These are phyloP conservation scores for Semotilus atromaculatus DNA, from an alignment of 2,797 vertebrate genomes.

Conservation along the genomic window DNA sequence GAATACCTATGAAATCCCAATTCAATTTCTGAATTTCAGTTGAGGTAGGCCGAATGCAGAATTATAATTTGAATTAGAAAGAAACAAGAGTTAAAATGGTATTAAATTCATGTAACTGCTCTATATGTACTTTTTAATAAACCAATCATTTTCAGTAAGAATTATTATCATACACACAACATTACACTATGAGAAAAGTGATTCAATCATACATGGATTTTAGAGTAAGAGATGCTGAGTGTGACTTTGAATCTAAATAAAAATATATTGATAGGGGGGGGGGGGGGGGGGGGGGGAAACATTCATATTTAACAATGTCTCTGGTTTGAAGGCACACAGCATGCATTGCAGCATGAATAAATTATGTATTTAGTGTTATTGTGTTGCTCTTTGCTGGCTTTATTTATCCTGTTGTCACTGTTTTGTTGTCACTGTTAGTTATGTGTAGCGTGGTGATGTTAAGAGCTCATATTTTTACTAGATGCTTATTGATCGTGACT, in stretches of 20 bases:
- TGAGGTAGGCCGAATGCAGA: neutral
- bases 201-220: neutral
- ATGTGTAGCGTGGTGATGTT: neutral
- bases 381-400: neutral
- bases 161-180: neutral
- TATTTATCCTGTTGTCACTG: neutral
- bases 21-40: neutral
- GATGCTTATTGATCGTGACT: neutral
- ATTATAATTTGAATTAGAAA: neutral
- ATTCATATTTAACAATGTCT: neutral
- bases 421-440: neutral
- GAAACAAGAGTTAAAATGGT: neutral
- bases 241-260: neutral
- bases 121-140: neutral
- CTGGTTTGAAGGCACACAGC: neutral
- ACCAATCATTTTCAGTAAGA: neutral
- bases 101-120: neutral
- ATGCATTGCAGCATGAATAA: too few species aligned
- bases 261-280: too few species aligned
- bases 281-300: too few species aligned
- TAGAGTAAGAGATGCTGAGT: neutral
- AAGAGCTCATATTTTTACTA: neutral
- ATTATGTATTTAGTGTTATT: neutral
- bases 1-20: conserved; percentile 1
- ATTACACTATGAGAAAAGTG: neutral